A percentile compares a stretch with the other conserved stretches of the same genome.
Conservation (phyloP, 1,140 invertebrate species). For the Pseudomyrmex sp. region DNA sequence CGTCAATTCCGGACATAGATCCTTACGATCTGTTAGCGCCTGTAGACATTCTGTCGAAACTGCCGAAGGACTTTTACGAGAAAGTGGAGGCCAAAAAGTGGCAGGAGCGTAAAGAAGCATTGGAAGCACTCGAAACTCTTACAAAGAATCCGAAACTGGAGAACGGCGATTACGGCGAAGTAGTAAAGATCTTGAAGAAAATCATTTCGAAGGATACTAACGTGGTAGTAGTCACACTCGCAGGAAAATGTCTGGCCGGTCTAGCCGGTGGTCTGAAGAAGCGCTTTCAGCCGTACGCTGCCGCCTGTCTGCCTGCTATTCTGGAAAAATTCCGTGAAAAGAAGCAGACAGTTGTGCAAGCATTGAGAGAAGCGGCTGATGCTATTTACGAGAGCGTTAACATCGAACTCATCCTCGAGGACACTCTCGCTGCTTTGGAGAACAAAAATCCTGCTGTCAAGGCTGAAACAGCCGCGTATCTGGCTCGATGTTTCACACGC, state of each 20-base stretch:
- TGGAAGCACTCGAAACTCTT: conserved; percentile 93
- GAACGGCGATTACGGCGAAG: conserved; percentile 96
- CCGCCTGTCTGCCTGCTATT: conserved; percentile 91
- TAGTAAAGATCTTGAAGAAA: conserved; percentile 95
- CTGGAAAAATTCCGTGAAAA: conserved; percentile 99
- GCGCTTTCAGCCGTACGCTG: conserved; percentile 94
- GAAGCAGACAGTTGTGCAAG: conserved; percentile 95
- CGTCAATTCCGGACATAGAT: conserved; percentile 91
- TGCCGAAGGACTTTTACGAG: conserved; percentile 98
- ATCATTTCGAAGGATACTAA: conserved; percentile 97
- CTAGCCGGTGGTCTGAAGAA: conserved; percentile 95
- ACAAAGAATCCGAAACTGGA: conserved; percentile 95
- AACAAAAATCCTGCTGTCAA: conserved; percentile 99
- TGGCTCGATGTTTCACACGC: conserved; percentile 92
- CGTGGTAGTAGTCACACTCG: conserved; percentile 95
- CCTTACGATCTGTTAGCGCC: conserved; percentile 96
- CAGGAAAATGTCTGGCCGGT: conserved; percentile 93
- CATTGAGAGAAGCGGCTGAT: conserved; percentile 96
- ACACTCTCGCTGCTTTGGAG: conserved; percentile 92
- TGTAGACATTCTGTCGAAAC: conserved; percentile 95
- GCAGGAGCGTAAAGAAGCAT: conserved; percentile 97
- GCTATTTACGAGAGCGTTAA: conserved; percentile 93
- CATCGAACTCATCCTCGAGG: conserved; percentile 95
- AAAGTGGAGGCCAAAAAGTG: conserved; percentile 98
- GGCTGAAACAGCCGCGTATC: conserved; percentile 95